Conservation (phyloP, 2,113 vertebrate genomes). For the Pterocles burchelli region DNA sequence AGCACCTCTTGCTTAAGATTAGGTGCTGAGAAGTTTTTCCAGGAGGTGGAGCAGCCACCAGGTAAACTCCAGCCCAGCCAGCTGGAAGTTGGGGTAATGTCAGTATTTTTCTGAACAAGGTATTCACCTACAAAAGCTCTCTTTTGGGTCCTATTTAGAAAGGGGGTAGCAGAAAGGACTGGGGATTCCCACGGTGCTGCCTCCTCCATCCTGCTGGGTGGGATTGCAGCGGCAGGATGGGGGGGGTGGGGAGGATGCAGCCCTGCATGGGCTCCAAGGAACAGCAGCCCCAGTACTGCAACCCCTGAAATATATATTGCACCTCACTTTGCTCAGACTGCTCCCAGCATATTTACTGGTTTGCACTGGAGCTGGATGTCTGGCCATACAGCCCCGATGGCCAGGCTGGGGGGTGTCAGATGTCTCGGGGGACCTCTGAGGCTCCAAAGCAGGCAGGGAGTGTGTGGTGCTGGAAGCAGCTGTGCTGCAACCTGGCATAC, state of each 20-base stretch:
- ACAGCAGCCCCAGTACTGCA: background rate
- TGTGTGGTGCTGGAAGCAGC: background rate
- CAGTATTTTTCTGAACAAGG: background rate
- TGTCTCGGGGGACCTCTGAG: rapidly evolving
- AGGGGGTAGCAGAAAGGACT: background rate
- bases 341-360: background rate
- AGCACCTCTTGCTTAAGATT: background rate
- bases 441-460: background rate
- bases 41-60: background rate
- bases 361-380: background rate
- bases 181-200: background rate
- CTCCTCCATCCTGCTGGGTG: background rate
- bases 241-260: background rate
- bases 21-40: background rate
- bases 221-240: background rate
- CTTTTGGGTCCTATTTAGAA: background rate
- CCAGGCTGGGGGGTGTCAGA: background rate
- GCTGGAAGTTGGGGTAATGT: background rate
- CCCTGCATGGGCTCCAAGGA: no score
- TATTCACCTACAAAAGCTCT: background rate
- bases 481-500: rapidly evolving
- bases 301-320: rapidly evolving
- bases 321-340: background rate
- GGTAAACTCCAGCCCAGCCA: background rate
- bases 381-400: background rate